These are phyloP conservation scores for Bujurquina vittata DNA, from an alignment of 2,113 vertebrate species.

Conservation along the genomic window DNA sequence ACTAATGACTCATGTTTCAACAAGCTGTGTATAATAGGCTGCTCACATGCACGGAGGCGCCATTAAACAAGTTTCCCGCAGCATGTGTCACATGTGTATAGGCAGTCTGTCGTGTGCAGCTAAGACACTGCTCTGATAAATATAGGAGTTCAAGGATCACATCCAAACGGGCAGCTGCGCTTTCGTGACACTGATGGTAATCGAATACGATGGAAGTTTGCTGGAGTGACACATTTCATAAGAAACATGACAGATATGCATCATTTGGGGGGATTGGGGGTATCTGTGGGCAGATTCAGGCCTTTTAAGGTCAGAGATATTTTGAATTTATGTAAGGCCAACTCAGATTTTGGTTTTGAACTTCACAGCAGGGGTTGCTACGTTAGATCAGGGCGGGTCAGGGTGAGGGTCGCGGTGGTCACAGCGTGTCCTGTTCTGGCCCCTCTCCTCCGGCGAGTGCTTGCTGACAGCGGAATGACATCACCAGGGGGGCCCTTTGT, in stretches of 20 bases:
- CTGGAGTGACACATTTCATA: conserved; percentile 48
- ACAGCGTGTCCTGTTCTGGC: conserved; percentile 58
- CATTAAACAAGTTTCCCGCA: conserved; percentile 14
- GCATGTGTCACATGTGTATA: conserved; percentile 27
- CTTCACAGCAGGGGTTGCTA: conserved; percentile 1
- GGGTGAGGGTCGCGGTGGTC: conserved; percentile 43
- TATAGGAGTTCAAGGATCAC: conserved; percentile 50
- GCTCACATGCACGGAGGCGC: background rate
- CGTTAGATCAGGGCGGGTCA: conserved; percentile 16
- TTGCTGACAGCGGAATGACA: conserved; percentile 79
- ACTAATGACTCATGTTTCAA: background rate
- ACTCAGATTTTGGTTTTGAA: conserved; percentile 48
- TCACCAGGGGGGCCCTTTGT: conserved; percentile 74
- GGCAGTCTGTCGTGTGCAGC: conserved; percentile 30
- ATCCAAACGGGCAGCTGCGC: conserved; percentile 62
- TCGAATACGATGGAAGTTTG: conserved; percentile 35
- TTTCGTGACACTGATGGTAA: conserved; percentile 54
- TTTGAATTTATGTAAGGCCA: conserved; percentile 2
- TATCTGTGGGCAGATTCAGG: conserved; percentile 29
- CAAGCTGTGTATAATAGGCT: background rate
- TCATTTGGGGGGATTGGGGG: conserved; percentile 9
- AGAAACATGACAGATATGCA: conserved; percentile 40
- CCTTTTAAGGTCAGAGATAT: conserved; percentile 29
- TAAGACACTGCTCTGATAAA: conserved; percentile 48
- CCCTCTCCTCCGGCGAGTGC: conserved; percentile 47